Conservation (phyloP, 2,113 vertebrate genomes). For the Lepus americanus region DNA sequence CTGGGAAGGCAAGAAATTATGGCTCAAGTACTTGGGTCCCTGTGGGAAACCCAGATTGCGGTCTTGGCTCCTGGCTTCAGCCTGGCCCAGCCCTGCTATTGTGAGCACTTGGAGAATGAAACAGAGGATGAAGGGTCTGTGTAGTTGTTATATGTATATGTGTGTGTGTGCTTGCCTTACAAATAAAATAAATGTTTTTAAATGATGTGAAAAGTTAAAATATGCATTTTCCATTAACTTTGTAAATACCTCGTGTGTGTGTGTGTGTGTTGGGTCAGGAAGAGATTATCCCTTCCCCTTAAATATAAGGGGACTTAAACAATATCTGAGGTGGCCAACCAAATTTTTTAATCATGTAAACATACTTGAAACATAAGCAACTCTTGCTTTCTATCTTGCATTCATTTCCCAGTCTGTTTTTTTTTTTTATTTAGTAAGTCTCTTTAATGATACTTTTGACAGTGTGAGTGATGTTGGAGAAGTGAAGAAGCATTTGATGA, state of each 20-base stretch:
- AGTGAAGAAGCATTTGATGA: neutral
- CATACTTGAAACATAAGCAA: neutral
- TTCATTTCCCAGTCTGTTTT: neutral
- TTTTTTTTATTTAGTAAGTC: neutral
- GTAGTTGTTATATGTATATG: neutral
- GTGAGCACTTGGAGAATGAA: no score
- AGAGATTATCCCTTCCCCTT: neutral
- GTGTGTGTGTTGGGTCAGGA: no score
- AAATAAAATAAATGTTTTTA: no score
- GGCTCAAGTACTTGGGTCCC: no score
- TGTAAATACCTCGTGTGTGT: no score
- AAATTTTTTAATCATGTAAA: constrained; percentile 10
- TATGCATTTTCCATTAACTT: no score
- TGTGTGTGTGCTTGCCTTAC: neutral
- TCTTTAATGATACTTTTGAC: constrained; percentile 37
- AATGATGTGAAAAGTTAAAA: no score
- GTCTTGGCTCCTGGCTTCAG: no score
- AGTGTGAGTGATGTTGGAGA: neutral
- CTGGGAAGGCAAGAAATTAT: no score
- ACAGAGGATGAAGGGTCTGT: no score
- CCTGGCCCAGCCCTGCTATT: no score
- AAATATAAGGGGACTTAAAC: neutral
- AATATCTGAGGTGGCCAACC: neutral
- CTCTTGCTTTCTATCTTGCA: neutral
- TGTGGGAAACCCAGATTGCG: no score